These are phyloP conservation scores for Oscheius onirici DNA, from an alignment of 2,888 invertebrate genomes.

Conservation along the genomic window DNA sequence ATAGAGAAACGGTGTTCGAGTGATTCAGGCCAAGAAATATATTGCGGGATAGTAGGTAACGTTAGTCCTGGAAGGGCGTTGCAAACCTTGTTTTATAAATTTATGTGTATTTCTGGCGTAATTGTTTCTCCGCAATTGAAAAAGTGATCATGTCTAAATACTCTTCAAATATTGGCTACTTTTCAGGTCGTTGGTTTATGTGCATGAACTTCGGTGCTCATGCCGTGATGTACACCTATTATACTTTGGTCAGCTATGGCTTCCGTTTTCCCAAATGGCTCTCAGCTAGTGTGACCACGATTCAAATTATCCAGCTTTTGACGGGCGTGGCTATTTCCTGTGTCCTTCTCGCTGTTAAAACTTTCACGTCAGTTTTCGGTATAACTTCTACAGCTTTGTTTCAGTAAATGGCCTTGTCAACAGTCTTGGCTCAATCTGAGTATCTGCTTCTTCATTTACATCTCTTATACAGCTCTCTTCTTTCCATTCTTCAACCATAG, in stretches of 20 bases:
- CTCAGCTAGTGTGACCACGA: constrained; percentile 23
- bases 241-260: constrained; percentile 9
- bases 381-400: too few relatives aligned
- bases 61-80: too few relatives aligned
- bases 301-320: constrained; percentile 28
- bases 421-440: constrained; percentile 27
- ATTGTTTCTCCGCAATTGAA: too few relatives aligned
- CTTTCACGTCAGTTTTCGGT: constrained; percentile 27
- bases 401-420: constrained; percentile 19
- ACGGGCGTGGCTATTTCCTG: constrained; percentile 15
- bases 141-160: too few relatives aligned
- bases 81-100: too few relatives aligned
- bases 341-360: constrained; percentile 20
- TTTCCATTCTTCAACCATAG: constrained; percentile 23
- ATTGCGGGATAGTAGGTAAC: too few relatives aligned
- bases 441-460: constrained; percentile 31
- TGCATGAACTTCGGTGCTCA: constrained; percentile 34
- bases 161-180: too few relatives aligned
- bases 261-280: constrained; percentile 14
- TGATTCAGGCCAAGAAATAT: too few relatives aligned
- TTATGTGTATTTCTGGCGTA: too few relatives aligned
- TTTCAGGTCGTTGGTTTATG: constrained; percentile 26
- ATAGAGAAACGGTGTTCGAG: too few relatives aligned
- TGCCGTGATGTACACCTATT: constrained; percentile 32
- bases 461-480: constrained; percentile 26